These are phyloP conservation scores for Octodon degus DNA, from an alignment of 2,113 vertebrate species.

Conservation along the genomic window DNA sequence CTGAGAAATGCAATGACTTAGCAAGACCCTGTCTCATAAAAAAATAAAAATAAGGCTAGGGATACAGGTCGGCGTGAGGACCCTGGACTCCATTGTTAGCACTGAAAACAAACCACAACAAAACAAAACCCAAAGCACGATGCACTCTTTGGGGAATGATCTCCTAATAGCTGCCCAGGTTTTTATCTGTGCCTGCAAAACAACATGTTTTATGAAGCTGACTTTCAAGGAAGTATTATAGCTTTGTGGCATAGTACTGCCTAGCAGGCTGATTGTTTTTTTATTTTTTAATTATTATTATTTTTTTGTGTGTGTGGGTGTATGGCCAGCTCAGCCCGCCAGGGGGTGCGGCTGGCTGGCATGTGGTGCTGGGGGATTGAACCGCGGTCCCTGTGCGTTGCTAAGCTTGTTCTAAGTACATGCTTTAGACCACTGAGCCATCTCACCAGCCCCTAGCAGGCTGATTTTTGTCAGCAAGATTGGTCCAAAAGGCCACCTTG, in stretches of 20 bases:
- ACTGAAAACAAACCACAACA: not conserved
- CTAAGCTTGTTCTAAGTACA: too few relatives aligned
- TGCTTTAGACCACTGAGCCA: too few relatives aligned
- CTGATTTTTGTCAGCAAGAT: not conserved
- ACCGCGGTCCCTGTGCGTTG: too few relatives aligned
- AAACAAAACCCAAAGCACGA: not conserved
- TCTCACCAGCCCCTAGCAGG: not conserved
- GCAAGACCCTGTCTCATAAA: not conserved
- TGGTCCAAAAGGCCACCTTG: not conserved
- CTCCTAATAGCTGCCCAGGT: not conserved
- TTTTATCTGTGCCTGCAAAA: not conserved
- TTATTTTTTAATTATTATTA: too few relatives aligned
- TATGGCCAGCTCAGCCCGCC: too few relatives aligned
- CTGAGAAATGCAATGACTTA: not conserved
- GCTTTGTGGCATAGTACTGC: too few relatives aligned
- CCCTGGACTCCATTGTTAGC: not conserved
- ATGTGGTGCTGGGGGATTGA: too few relatives aligned
- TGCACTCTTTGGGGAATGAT: not conserved
- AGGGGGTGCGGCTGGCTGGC: too few relatives aligned
- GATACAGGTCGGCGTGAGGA: not conserved
- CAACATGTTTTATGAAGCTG: not conserved
- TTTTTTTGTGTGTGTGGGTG: too few relatives aligned
- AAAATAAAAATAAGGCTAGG: not conserved
- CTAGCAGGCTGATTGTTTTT: not conserved
- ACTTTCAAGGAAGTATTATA: not conserved